Base-by-base conservation (phyloP, 2,797 vertebrate genomes). In the Pangasius krempfi region DNA sequence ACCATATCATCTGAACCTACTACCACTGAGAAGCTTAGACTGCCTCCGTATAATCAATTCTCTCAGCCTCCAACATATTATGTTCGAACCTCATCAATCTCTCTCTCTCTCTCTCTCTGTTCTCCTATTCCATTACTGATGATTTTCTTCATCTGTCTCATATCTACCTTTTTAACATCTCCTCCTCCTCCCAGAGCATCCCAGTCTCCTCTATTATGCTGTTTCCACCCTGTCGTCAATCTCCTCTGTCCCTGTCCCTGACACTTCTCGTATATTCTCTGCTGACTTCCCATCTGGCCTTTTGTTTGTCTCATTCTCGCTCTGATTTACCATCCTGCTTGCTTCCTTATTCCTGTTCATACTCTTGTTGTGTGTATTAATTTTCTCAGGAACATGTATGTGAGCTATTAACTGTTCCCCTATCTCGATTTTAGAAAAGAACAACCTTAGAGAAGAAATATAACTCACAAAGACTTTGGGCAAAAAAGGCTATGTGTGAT, bases 21-120 rank as follows among this genome's bases (percentile, higher is more conserved):
- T 78, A 70, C 37, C 13, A 68, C 14, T 70, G 13, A 81, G 30
- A 86, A 81, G 84, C 88, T n/a, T 37, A 40, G 14, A 44, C 73
- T 68, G 73, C 70, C 82, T 78, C 37, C 27, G 81, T 25, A 50
- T 47, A 52, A 86, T 89, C 52, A 44, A 81, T 86, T 73, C 27
- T 22, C 13, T 13, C 54, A 72, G n/a, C 52, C 58, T 75, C 58
- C 47, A 64, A 10, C 16, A 62, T 76, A 64, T 73, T 75, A 56
- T 76, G n/a, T 78, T 68, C 14, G 5, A 60, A 47, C 5, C 33
- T 64, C 58, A 50, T 70, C 75, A 76, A 66, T 75, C 81, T 64
- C 18, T 88, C n/a, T 27, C 20, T 80, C 56, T 27, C 20, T 80
- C 56, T 88, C 18, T 20, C 9, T 82, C 60, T 47, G 5, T 52